Evolutionary conservation across 2,888 invertebrate species (phyloP).

Genomic region (Nymphalis polychloros): DNA sequence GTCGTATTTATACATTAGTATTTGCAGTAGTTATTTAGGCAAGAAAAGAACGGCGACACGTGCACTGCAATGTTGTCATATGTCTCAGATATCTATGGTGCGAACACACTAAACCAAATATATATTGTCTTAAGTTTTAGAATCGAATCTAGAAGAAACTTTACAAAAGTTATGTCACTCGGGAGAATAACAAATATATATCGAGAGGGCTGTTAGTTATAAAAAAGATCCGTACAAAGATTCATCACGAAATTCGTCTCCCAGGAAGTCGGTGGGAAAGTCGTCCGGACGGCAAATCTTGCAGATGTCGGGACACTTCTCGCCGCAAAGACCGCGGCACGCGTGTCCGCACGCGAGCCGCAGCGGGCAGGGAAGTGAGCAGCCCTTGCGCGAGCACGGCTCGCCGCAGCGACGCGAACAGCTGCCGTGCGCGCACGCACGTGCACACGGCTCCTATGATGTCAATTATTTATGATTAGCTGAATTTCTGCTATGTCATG

Average conservation of each 20-base stretch:
- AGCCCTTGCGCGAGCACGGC: slow-evolving; percentile 70
- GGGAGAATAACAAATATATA: neutral
- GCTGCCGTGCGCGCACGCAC: slow-evolving; percentile 70
- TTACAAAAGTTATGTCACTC: no score
- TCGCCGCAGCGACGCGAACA: slow-evolving; percentile 75
- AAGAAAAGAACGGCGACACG: no score
- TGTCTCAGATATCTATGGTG: no score
- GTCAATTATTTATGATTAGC: neutral
- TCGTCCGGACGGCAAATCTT: slow-evolving; percentile 77
- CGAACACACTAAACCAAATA: no score
- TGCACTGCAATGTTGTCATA: neutral
- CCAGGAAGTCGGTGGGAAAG: slow-evolving; percentile 68
- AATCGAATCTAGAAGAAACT: no score
- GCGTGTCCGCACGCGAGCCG: slow-evolving; percentile 79
- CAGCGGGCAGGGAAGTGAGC: slow-evolving; percentile 56
- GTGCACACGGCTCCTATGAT: slow-evolving; percentile 63
- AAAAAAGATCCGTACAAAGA: slow-evolving; percentile 59
- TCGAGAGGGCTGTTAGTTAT: neutral
- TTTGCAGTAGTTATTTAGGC: no score
- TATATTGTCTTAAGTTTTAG: no score
- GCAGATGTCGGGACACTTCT: slow-evolving; percentile 84
- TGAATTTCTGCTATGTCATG: no score
- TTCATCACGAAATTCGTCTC: slow-evolving; percentile 69
- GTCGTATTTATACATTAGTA: no score
- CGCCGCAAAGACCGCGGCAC: slow-evolving; percentile 88